Conservation (phyloP, 2,113 vertebrate species). For the Oxyruncus cristatus region DNA sequence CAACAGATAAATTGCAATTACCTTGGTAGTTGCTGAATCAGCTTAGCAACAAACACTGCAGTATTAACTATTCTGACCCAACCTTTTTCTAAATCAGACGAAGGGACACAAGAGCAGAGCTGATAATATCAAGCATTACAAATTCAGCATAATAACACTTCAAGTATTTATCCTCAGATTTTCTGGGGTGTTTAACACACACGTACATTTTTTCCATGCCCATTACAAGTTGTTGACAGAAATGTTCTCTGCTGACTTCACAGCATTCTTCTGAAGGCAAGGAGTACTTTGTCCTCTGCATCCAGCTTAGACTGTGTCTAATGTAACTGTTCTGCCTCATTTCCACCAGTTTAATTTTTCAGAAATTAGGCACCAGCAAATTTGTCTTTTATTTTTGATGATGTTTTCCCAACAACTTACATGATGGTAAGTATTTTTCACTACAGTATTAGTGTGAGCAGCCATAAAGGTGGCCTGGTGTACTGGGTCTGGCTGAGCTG, state of each 20-base stretch:
- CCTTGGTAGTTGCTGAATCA: background rate
- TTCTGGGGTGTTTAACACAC: background rate
- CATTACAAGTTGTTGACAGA: background rate
- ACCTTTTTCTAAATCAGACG: background rate
- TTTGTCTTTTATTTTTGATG: no score
- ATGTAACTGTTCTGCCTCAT: background rate
- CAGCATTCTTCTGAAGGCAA: background rate
- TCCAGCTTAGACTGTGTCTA: background rate
- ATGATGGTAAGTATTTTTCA: background rate
- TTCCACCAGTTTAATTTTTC: background rate
- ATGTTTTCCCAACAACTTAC: background rate
- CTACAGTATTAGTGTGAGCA: background rate
- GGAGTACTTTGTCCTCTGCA: background rate
- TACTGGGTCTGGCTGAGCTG: no score
- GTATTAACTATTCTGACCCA: background rate
- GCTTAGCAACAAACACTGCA: background rate
- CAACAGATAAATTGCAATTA: background rate
- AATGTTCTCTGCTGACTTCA: background rate
- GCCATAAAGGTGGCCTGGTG: background rate
- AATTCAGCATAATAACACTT: background rate
- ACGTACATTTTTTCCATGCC: background rate
- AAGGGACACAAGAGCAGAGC: accelerated
- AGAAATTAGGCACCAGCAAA: background rate
- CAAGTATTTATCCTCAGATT: background rate
- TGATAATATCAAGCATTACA: background rate